A percentile compares a stretch with the other conserved stretches of the same genome.
phyloP scores from a whole-genome alignment of 2,888 invertebrate species.

The Muschampia staudingeri region DNA sequence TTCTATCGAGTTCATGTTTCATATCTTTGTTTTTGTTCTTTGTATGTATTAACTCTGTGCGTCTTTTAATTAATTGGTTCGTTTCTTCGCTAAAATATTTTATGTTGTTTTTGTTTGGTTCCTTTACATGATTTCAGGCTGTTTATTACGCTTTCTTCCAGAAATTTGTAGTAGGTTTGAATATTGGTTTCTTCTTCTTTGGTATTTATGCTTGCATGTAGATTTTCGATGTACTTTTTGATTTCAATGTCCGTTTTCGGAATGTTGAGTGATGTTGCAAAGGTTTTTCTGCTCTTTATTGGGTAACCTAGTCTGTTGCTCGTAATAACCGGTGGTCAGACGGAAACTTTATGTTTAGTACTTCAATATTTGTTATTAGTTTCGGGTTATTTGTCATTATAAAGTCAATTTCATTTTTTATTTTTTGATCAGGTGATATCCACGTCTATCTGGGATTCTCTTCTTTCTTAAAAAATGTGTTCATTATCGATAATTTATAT shows the following conservation, averaged over 20 bases:
- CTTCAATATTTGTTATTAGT: slow-evolving; percentile 39
- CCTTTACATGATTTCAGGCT: slow-evolving; percentile 11
- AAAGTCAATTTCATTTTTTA: slow-evolving; percentile 49
- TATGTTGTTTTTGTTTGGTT: background rate
- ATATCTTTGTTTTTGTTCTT: slow-evolving; percentile 46
- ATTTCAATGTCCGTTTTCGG: slow-evolving; percentile 4
- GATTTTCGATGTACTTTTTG: slow-evolving; percentile 18
- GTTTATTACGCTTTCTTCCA: slow-evolving; percentile 36
- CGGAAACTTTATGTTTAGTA: slow-evolving; percentile 32
- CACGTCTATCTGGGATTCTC: slow-evolving; percentile 50
- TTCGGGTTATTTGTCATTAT: slow-evolving; percentile 30
- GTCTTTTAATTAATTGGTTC: slow-evolving; percentile 37
- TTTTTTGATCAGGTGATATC: slow-evolving; percentile 43
- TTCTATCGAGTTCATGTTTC: slow-evolving; percentile 50
- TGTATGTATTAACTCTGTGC: slow-evolving; percentile 42
- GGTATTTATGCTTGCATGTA: background rate
- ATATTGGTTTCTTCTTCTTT: background rate
- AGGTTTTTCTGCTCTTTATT: slow-evolving; percentile 24
- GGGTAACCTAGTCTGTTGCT: slow-evolving; percentile 24
- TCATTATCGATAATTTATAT: slow-evolving; percentile 60
- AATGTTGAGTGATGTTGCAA: background rate
- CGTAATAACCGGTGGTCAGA: slow-evolving; percentile 33
- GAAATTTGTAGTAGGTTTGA: slow-evolving; percentile 43
- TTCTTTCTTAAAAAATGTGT: slow-evolving; percentile 56
- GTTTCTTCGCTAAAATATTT: slow-evolving; percentile 12